Percentiles rank a stretch among this genome's conserved stretches.
phyloP scores from a whole-genome alignment of 30 jellyfish, hydroid and myxozoan species.

The Phacellophora camtschatica region DNA sequence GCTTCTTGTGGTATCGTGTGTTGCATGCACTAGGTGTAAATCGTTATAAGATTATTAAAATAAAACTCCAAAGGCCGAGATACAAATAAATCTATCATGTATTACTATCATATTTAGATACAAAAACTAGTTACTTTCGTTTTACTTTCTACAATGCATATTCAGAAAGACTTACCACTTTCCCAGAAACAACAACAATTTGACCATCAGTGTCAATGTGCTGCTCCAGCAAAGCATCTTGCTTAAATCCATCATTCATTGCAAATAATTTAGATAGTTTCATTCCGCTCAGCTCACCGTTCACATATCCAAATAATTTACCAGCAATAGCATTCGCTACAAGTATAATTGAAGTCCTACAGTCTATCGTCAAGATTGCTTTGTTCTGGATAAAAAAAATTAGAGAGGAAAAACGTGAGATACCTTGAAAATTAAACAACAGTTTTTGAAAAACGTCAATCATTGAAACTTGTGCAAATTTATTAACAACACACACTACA shows the following conservation, averaged over 20 bases:
- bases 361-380: slow-evolving; percentile 76
- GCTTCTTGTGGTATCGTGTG: no score
- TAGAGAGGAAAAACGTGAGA: not conserved
- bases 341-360: slow-evolving; percentile 54
- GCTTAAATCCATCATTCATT: slow-evolving; percentile 69
- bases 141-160: no score
- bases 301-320: slow-evolving; percentile 62
- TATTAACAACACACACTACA: no score
- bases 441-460: no score
- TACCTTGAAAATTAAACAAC: not conserved
- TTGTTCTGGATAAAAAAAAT: slow-evolving; percentile 46
- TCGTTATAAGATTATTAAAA: no score
- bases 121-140: no score
- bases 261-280: slow-evolving; percentile 59
- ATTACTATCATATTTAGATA: no score
- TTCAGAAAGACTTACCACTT: slow-evolving; percentile 77
- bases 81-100: no score
- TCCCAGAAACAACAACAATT: slow-evolving; percentile 79
- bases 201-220: slow-evolving; percentile 79
- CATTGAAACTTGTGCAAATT: no score
- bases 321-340: slow-evolving; percentile 86
- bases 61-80: no score
- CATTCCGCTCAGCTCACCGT: slow-evolving; percentile 58
- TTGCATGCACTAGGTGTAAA: no score
- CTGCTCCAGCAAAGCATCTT: slow-evolving; percentile 59